Evolutionary conservation across 2,888 invertebrate genomes (phyloP).

Genomic region (Tetanocera ferruginea): DNA sequence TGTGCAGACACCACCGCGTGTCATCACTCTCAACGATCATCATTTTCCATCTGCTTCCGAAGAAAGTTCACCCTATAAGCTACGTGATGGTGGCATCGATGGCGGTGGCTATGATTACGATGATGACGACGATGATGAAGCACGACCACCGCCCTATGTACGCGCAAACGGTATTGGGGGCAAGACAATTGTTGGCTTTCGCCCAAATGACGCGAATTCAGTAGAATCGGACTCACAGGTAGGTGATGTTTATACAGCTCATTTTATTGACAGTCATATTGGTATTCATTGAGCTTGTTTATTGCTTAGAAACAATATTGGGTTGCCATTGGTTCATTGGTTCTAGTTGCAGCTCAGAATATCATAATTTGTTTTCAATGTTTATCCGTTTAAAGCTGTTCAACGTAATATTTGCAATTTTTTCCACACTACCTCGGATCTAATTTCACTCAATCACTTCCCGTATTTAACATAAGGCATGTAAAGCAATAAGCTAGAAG

Average conservation of each 20-base stretch:
- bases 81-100: conserved; percentile 44
- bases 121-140: conserved; percentile 56
- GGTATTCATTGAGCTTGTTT: too few relatives aligned
- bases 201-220: conserved; percentile 62
- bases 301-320: neutral
- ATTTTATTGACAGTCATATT: too few relatives aligned
- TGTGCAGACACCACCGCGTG: conserved; percentile 90
- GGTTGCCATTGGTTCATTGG: neutral
- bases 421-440: too few relatives aligned
- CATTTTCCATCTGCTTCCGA: conserved; percentile 82
- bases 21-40: conserved; percentile 87
- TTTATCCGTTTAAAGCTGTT: too few relatives aligned
- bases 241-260: conserved; percentile 28
- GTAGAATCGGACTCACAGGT: conserved; percentile 67
- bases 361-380: too few relatives aligned
- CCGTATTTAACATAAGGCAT: too few relatives aligned
- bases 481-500: too few relatives aligned
- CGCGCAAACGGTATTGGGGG: conserved; percentile 53
- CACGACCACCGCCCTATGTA: conserved; percentile 62
- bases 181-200: conserved; percentile 58
- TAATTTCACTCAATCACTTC: too few relatives aligned
- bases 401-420: too few relatives aligned
- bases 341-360: too few relatives aligned
- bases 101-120: conserved; percentile 38
- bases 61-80: conserved; percentile 62